Conservation (phyloP, 2,888 invertebrate species). For the Yponomeuta malinellus region DNA sequence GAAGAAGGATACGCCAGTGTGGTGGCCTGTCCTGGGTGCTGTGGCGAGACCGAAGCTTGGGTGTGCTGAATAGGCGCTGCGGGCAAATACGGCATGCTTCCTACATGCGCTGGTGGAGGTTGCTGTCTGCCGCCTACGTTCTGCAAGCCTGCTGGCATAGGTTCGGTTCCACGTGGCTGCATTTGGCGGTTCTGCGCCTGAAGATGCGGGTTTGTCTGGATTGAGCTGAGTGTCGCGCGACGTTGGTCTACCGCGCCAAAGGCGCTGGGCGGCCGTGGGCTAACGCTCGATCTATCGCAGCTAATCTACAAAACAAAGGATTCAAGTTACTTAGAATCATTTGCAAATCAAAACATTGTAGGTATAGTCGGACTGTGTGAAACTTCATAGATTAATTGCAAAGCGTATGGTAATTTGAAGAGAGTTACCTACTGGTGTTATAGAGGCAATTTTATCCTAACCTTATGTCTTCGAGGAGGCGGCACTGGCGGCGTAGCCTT, state of each 20-base stretch:
- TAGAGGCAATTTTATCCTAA: conserved; percentile 19
- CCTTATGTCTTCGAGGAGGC: conserved; percentile 69
- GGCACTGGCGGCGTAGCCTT: conserved; percentile 65
- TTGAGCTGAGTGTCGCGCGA: conserved; percentile 41
- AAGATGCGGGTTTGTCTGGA: conserved; percentile 19
- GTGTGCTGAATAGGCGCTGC: conserved; percentile 37
- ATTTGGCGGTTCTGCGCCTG: conserved; percentile 4
- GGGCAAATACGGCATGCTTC: conserved; percentile 59
- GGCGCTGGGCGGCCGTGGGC: conserved; percentile 45
- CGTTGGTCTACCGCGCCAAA: conserved; percentile 34
- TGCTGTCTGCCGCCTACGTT: conserved; percentile 26
- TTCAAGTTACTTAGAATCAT: too few species aligned
- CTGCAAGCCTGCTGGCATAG: conserved; percentile 21
- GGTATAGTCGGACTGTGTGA: too few species aligned
- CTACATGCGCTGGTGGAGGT: conserved; percentile 35
- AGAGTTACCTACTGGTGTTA: too few species aligned
- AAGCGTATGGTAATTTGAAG: too few species aligned
- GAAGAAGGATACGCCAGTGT: conserved; percentile 43
- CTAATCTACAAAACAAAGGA: conserved; percentile 32
- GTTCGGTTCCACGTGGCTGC: not conserved
- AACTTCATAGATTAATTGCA: too few species aligned
- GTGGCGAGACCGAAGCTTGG: conserved; percentile 24
- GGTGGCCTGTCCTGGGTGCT: conserved; percentile 37
- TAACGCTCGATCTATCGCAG: conserved; percentile 53
- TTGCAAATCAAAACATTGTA: too few species aligned